Evolutionary conservation across 2,797 vertebrate genomes (phyloP), one percentile per base, ranked within the genome.

Genomic region (Cyprinella venusta): DNA sequence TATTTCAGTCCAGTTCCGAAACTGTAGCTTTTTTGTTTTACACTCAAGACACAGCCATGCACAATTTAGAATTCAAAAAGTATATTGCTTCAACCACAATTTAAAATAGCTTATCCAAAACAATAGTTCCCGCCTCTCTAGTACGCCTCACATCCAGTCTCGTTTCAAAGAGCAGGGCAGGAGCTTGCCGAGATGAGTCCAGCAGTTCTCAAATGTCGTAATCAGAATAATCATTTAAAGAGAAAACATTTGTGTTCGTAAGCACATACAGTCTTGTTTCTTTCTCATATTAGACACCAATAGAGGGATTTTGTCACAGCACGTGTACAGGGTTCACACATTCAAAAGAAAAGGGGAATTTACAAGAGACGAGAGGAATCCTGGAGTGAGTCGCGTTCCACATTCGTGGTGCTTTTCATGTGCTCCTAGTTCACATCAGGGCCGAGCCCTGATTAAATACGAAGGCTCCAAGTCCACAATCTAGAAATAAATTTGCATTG

Each of bases 41-140:
- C 97, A 99, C 97, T 98, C 97, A 97, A 98, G 96, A 98, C 97
- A 99, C 96, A 97, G 95, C 97, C 97, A 99, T 99, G 97, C 97
- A 99, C 97, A 96, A 96, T 97, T 97, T 96, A 96, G 96, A 97
- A 94, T 96, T 97, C 96, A 97, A 96, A 95, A 97, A 96, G 96
- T 97, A 97, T 98, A 97, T 98, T 98, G 97, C 98, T 98, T 98
- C 95, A 97, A 97, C 95, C 96, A 98, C 97, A 96, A 95, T 97
- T 96, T 96, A 97, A 98, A 98, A 96, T 96, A 97, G 95, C 94
- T 96, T 96, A 95, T 94, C 91, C 91, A 93, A 94, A 95, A 93
- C 90, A 86, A 88, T 84, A 76, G n/a, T 56, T n/a, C 30, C 71
- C 50, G 50, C 77, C 42, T 15, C 26, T 19, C 69, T 36, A 70